phyloP scores from a whole-genome alignment of 2,113 vertebrate genomes.

The Capra hircus region DNA sequence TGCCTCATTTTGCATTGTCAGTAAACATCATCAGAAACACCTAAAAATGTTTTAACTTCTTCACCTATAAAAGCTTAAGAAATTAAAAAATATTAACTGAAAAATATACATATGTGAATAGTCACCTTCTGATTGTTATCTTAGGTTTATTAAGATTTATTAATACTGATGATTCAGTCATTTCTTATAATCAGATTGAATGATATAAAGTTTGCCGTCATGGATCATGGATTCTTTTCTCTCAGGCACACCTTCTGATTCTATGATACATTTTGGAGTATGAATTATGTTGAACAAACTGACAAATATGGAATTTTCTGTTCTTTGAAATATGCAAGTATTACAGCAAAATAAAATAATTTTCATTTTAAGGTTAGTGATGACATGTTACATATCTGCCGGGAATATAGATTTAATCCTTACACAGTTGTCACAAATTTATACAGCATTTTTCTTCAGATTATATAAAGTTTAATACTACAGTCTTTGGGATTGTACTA shows the following conservation, averaged over 20 bases:
- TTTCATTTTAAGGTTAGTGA: neutral
- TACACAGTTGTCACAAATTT: neutral
- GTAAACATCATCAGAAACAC: neutral
- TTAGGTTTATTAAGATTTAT: neutral
- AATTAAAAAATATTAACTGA: neutral
- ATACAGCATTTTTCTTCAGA: neutral
- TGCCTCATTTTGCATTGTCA: neutral
- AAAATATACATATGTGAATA: neutral
- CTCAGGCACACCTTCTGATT: neutral
- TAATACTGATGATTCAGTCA: neutral
- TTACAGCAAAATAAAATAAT: neutral
- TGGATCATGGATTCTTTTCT: neutral
- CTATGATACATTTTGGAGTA: neutral
- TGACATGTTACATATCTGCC: neutral
- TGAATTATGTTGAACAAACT: neutral
- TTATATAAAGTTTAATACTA: neutral
- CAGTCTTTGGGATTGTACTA: neutral
- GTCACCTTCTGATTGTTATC: neutral
- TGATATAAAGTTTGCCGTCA: neutral
- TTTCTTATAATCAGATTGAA: neutral
- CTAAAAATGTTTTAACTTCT: neutral
- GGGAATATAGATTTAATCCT: neutral
- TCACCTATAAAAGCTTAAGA: neutral
- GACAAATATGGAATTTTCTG: conserved; percentile 9
- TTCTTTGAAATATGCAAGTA: neutral